A percentile compares a stretch with the other conserved stretches of the same genome.
Evolutionary conservation across 2,113 vertebrate genomes (phyloP).

Genomic region (Coptodon rendalli): DNA sequence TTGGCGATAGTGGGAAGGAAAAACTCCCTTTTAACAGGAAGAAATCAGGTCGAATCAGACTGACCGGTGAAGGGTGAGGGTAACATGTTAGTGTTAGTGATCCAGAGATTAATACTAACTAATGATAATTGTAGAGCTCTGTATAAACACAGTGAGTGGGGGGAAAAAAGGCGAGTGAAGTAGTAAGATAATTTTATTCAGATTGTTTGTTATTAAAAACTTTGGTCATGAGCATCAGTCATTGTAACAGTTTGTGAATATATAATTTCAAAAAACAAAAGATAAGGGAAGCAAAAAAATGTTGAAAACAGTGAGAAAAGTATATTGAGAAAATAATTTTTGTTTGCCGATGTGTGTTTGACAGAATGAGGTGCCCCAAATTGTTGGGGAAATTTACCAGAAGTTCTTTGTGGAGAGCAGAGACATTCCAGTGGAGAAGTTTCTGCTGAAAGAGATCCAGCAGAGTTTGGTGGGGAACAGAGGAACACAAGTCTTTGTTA

Average conservation of each 20-base stretch:
- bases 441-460: slow-evolving; percentile 94
- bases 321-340: neutral
- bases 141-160: neutral
- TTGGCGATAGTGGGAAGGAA: neutral
- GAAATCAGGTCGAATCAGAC: neutral
- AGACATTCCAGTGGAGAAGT: slow-evolving; percentile 94
- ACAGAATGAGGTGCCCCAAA: slow-evolving; percentile 92
- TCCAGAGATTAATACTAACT: neutral
- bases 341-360: neutral
- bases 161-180: neutral
- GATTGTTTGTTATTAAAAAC: neutral
- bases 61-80: neutral
- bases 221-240: neutral
- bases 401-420: slow-evolving; percentile 95
- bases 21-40: neutral
- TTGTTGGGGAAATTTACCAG: slow-evolving; percentile 98
- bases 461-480: slow-evolving; percentile 96
- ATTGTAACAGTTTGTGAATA: neutral
- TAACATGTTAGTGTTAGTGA: neutral
- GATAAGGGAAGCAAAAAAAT: neutral
- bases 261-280: no score
- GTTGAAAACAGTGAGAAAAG: neutral
- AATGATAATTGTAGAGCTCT: neutral
- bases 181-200: neutral
- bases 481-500: slow-evolving; percentile 90